Conservation (phyloP, 2,113 vertebrate species). For the Passer domesticus region DNA sequence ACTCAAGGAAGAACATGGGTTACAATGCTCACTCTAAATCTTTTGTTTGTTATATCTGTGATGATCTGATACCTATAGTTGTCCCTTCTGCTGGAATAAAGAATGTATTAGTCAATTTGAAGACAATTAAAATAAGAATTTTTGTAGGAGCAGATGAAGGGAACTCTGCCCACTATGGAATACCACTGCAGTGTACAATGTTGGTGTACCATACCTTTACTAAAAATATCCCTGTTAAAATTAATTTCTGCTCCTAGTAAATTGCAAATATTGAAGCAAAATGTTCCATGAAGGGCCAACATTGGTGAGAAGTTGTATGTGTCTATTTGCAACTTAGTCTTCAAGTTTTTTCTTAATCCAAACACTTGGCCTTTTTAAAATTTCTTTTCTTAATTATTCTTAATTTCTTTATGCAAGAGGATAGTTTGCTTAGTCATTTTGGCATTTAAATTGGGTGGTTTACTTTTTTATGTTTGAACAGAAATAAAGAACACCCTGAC, state of each 20-base stretch:
- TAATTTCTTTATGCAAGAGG: background rate
- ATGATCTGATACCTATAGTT: background rate
- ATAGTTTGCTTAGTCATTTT: background rate
- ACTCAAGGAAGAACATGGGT: background rate
- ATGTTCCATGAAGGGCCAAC: background rate
- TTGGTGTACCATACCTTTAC: background rate
- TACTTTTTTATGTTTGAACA: slow-evolving; percentile 56
- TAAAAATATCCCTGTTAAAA: background rate
- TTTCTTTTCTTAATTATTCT: background rate
- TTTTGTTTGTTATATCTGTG: background rate
- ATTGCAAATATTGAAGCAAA: background rate
- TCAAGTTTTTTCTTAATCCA: background rate
- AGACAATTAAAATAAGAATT: background rate
- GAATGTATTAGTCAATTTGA: background rate
- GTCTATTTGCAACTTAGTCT: background rate
- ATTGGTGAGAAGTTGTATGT: background rate
- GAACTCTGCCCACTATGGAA: fast-evolving
- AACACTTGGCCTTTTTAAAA: background rate
- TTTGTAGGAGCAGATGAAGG: background rate
- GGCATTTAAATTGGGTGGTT: background rate
- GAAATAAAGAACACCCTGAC: slow-evolving; percentile 89
- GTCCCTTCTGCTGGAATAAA: background rate
- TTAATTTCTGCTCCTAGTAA: background rate
- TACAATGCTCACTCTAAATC: background rate
- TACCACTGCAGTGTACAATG: background rate